Evolutionary conservation across 2,797 vertebrate genomes (phyloP).

Genomic region (Xenopus petersii): DNA sequence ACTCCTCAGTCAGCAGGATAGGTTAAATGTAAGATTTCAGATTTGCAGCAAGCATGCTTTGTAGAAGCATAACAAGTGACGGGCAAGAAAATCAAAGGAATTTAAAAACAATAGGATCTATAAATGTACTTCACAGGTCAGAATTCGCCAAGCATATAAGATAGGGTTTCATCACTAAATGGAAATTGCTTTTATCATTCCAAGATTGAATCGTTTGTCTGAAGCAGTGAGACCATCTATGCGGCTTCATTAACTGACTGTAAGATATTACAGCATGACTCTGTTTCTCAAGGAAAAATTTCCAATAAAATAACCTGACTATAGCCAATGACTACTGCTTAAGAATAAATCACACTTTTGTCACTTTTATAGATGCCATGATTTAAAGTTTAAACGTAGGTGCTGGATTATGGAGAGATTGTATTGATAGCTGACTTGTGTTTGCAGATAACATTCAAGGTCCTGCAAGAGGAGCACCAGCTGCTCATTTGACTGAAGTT

Average conservation of each 20-base stretch:
- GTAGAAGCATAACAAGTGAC: no score
- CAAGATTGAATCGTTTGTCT: not conserved
- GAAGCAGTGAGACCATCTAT: not conserved
- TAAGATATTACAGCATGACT: not conserved
- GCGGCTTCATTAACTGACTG: conserved; percentile 1
- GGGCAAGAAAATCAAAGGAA: no score
- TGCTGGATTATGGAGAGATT: not conserved
- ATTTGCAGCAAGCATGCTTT: no score
- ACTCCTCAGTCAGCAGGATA: no score
- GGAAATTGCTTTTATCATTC: not conserved
- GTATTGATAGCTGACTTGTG: conserved; percentile 17
- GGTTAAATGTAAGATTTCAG: no score
- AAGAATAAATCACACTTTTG: conserved; percentile 3
- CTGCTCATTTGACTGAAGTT: conserved; percentile 27
- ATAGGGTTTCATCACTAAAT: not conserved
- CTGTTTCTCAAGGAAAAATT: conserved; percentile 8
- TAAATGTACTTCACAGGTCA: no score
- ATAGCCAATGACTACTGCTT: conserved; percentile 10
- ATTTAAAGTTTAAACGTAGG: not conserved
- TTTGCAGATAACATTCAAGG: conserved; percentile 24
- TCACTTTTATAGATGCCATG: not conserved
- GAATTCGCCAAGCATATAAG: not conserved
- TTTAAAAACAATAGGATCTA: no score
- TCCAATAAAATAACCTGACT: conserved; percentile 15
- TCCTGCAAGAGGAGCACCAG: conserved; percentile 24